Evolutionary conservation across 2,888 invertebrate species (phyloP).

Genomic region (Ischnura elegans): DNA sequence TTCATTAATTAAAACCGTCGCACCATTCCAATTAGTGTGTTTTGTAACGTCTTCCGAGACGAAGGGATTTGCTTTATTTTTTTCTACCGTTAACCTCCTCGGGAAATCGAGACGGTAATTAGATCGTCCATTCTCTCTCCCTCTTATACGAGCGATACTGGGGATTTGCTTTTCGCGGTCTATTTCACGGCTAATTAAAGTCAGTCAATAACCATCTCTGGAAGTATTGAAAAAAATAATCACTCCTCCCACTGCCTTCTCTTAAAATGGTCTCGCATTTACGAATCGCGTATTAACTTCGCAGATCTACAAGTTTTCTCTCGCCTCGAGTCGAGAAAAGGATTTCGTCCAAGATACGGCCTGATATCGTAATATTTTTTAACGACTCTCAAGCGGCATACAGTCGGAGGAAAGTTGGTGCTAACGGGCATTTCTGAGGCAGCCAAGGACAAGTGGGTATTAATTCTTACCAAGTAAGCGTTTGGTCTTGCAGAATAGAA

Average conservation of each 20-base stretch:
- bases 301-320: background rate
- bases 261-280: background rate
- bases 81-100: background rate
- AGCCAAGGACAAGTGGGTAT: background rate
- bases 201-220: background rate
- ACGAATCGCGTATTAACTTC: background rate
- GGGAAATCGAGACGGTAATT: background rate
- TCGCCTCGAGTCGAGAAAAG: background rate
- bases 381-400: background rate
- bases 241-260: background rate
- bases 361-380: background rate
- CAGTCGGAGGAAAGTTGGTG: background rate
- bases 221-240: background rate
- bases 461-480: background rate
- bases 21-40: constrained; percentile 51
- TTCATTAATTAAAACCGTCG: constrained; percentile 61
- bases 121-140: background rate
- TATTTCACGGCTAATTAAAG: background rate
- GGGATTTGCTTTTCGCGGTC: background rate
- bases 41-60: constrained; percentile 40
- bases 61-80: background rate
- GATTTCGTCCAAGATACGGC: background rate
- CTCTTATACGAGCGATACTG: background rate
- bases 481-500: background rate
- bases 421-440: background rate